phyloP scores from a whole-genome alignment of 1,140 invertebrate genomes.

The Cyphomyrmex costatus region DNA sequence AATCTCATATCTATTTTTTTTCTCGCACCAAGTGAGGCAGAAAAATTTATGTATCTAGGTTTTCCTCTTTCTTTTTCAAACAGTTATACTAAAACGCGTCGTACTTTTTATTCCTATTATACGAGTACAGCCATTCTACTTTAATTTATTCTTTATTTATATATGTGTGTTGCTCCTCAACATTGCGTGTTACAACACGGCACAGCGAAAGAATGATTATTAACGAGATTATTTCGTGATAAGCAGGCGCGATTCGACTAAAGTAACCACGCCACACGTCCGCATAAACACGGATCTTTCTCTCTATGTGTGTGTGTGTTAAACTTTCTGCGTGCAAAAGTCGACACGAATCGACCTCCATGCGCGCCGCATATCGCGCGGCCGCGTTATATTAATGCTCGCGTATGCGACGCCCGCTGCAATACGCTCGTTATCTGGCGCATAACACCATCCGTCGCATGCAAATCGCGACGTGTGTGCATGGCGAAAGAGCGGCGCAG shows the following conservation, averaged over 20 bases:
- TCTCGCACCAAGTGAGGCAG: not conserved
- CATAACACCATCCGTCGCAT: slow-evolving; percentile 74
- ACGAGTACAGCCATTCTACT: not conserved
- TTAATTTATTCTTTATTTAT: not conserved
- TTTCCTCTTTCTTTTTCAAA: not conserved
- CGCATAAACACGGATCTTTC: slow-evolving; percentile 41
- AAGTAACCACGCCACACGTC: slow-evolving; percentile 67
- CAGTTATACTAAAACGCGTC: not conserved
- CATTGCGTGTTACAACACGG: slow-evolving; percentile 36
- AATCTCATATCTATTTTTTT: not conserved
- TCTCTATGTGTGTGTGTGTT: slow-evolving; percentile 62
- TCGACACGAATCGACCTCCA: slow-evolving; percentile 77
- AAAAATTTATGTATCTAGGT: not conserved
- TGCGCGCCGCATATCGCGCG: slow-evolving; percentile 71
- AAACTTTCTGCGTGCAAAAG: slow-evolving; percentile 75
- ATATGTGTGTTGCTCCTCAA: not conserved
- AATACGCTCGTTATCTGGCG: slow-evolving; percentile 73
- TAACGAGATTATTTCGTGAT: slow-evolving; percentile 73
- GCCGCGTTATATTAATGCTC: slow-evolving; percentile 70
- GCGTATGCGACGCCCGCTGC: slow-evolving; percentile 70
- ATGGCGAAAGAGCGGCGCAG: slow-evolving; percentile 58
- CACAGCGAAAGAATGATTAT: slow-evolving; percentile 71
- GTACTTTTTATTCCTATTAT: not conserved
- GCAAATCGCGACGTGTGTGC: slow-evolving; percentile 73
- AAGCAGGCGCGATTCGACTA: slow-evolving; percentile 69